Conservation (phyloP, 2,113 vertebrate species). For the Tetrax tetrax region DNA sequence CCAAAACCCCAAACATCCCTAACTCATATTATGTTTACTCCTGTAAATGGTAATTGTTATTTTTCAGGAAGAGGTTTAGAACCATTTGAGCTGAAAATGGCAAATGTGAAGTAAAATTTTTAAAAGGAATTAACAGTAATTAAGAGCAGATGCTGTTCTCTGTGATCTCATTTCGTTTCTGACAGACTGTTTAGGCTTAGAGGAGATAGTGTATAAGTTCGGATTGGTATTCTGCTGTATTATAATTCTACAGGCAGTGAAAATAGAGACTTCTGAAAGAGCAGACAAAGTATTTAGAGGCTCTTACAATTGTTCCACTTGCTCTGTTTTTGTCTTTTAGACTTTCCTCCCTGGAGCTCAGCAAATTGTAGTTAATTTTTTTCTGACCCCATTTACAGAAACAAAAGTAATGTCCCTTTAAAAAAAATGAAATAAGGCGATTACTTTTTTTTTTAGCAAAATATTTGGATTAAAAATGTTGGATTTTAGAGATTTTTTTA, state of each 20-base stretch:
- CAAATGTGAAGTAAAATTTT: neutral
- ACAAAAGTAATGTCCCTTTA: neutral
- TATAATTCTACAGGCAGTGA: neutral
- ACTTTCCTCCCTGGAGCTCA: neutral
- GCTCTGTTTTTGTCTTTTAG: neutral
- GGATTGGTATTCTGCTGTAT: neutral
- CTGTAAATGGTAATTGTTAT: neutral
- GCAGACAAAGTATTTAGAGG: neutral
- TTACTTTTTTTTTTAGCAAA: neutral
- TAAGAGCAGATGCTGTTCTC: conserved; percentile 19
- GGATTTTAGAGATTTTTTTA: neutral
- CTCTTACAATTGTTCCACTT: neutral
- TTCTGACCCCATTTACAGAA: neutral
- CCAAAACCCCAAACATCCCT: neutral
- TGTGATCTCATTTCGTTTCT: conserved; percentile 15
- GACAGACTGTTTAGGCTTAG: conserved; percentile 5
- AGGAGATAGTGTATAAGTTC: neutral
- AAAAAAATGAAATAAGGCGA: neutral
- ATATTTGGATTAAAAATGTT: neutral
- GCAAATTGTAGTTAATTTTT: neutral
- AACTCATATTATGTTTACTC: neutral
- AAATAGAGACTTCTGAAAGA: neutral
- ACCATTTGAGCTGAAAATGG: neutral
- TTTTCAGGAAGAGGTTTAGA: neutral
- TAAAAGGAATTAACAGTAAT: conserved; percentile 28